Evolutionary conservation across 1,140 invertebrate species (phyloP).

Genomic region (Brachionus asplanchnoidis): DNA sequence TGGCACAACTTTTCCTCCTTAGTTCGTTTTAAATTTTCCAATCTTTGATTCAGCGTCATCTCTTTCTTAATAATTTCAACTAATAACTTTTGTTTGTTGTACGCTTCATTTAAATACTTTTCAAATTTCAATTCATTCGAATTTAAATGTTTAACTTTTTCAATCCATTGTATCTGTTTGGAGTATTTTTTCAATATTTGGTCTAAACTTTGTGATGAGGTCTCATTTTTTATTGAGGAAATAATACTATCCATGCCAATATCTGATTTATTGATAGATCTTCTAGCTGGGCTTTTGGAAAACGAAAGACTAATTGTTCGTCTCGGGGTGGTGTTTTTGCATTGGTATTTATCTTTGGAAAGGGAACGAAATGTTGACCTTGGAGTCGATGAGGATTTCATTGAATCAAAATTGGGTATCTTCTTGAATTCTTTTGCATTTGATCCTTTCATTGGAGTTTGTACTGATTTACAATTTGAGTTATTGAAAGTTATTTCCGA

Average conservation of each 20-base stretch:
- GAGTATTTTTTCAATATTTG: constrained; percentile 51
- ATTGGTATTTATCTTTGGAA: background rate
- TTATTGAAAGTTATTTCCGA: background rate
- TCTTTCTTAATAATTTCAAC: constrained; percentile 54
- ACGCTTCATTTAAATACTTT: constrained; percentile 53
- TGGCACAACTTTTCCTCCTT: background rate
- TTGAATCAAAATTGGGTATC: background rate
- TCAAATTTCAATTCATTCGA: constrained; percentile 47
- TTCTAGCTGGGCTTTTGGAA: background rate
- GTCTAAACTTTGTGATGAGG: constrained; percentile 52
- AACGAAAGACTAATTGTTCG: background rate
- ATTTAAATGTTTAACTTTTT: constrained; percentile 47
- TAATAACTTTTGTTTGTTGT: constrained; percentile 51
- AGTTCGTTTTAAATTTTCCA: background rate
- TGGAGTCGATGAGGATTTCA: constrained; percentile 5
- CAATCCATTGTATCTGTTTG: constrained; percentile 51
- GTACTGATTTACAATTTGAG: background rate
- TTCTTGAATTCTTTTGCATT: background rate
- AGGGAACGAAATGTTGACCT: background rate
- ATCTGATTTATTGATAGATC: background rate
- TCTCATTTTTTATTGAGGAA: constrained; percentile 48
- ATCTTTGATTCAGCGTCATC: constrained; percentile 48
- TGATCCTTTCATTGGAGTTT: background rate
- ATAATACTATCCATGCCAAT: background rate
- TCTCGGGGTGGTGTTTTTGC: background rate